phyloP scores from a whole-genome alignment of 2,113 vertebrate species.

The Lamprologus ornatipinnis region DNA sequence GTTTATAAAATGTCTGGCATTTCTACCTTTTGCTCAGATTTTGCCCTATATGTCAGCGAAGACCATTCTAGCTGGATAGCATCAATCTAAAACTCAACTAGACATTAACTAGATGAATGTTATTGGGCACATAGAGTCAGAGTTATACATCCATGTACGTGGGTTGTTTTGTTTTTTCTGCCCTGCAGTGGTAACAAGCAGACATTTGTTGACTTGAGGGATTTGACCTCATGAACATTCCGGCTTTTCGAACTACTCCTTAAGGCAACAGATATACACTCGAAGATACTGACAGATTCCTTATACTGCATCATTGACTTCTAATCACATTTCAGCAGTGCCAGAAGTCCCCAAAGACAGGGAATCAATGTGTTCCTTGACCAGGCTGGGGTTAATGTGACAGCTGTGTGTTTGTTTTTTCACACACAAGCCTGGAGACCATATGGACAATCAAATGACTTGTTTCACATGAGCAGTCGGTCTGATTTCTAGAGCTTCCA shows the following conservation, averaged over 20 bases:
- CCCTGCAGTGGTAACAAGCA: not conserved
- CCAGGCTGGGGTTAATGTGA: not conserved
- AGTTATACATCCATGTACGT: not conserved
- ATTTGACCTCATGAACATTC: not conserved
- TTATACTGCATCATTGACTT: not conserved
- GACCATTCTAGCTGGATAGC: not conserved
- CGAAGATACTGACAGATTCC: not conserved
- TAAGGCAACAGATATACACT: not conserved
- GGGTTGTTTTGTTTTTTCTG: not conserved
- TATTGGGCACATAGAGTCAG: not conserved
- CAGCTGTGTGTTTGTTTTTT: not conserved
- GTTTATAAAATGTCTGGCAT: not conserved
- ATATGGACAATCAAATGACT: conserved; percentile 7
- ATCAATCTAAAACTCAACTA: not conserved
- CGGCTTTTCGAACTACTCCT: not conserved
- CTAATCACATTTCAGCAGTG: not conserved
- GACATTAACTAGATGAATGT: not conserved
- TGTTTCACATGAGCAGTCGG: conserved; percentile 3
- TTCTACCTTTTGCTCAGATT: not conserved
- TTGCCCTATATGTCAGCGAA: not conserved
- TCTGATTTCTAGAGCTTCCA: not conserved
- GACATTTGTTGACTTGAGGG: not conserved
- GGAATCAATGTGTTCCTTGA: not conserved
- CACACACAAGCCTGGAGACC: not conserved
- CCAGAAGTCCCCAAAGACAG: not conserved